These are phyloP conservation scores for Pseudorhiza aurosa DNA, from an alignment of 30 jellyfish, hydroid and myxozoan genomes.

Conservation along the genomic window DNA sequence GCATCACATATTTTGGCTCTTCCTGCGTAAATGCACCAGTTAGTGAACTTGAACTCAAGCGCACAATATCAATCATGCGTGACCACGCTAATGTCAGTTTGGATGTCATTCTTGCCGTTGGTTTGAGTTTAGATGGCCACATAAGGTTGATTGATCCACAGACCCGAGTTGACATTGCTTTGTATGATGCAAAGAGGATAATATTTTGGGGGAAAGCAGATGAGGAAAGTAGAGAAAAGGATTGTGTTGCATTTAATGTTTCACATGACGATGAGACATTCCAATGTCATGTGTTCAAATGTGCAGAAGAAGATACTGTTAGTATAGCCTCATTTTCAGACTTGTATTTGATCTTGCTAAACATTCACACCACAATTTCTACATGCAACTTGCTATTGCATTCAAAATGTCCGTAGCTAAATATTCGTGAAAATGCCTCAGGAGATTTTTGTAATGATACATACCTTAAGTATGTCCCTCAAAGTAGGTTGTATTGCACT, in stretches of 20 bases:
- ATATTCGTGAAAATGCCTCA: too few species aligned
- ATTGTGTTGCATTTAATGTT: conserved; percentile 88
- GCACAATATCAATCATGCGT: conserved; percentile 76
- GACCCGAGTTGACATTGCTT: conserved; percentile 75
- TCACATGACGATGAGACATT: conserved; percentile 78
- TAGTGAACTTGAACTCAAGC: conserved; percentile 84
- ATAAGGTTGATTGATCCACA: conserved; percentile 79
- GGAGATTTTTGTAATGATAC: too few species aligned
- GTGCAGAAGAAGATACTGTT: conserved; percentile 89
- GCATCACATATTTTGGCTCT: conserved; percentile 89
- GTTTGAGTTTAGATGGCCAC: conserved; percentile 39
- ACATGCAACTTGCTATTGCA: too few species aligned
- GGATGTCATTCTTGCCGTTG: conserved; percentile 76
- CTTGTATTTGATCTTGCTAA: too few species aligned
- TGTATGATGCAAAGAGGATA: conserved; percentile 64
- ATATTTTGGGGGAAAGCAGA: conserved; percentile 95
- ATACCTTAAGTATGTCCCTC: too few species aligned
- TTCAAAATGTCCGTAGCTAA: too few species aligned
- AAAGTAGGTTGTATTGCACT: too few species aligned
- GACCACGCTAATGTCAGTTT: conserved; percentile 72
- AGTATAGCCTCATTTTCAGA: too few species aligned
- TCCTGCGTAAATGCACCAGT: conserved; percentile 88
- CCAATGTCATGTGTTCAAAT: conserved; percentile 91
- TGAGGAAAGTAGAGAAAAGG: conserved; percentile 67
- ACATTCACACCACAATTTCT: too few species aligned